Base-by-base conservation (phyloP, 2,888 invertebrate genomes). In the Sinodicranocentrus sp. region DNA sequence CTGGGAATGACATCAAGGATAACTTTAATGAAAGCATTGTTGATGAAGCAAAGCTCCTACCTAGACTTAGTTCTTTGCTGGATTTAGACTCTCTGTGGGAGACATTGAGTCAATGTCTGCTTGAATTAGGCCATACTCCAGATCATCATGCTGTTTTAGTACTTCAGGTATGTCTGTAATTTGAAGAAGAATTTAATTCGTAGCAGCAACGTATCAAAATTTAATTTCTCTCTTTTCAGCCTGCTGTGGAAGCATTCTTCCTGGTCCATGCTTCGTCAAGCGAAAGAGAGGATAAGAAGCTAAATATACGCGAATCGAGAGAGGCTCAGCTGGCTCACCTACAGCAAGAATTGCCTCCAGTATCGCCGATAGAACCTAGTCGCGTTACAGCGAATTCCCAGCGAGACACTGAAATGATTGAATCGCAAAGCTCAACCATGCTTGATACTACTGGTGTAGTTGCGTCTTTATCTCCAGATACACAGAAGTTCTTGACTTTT, bases 221-320 rank as follows among this genome's bases (percentile, higher is more conserved):
- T n/a, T n/a, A n/a, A n/a, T n/a, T 33, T 61, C 59, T 48, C 23
- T 72, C 65, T 78, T 76, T 67, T 13, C 89, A 94, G 91, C 95
- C 96, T 26, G 95, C 96, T 3, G 96, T 97, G 1, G 97, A 97
- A 91, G 96, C 96, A 13, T 97, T 97, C 92, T 97, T 97, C 92
- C 91, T 97, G 75, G 95, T 96, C 1, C 96, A 97, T 90, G 95
- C 96, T 19, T 94, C 94, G 88, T 91, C 92, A 85, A 91, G 92
- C 90, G 89, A 89, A 77, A 87, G 86, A 65, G 89, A 88, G 61
- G 88, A 88, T 44, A 89, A 88, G 76, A 88, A 86, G 33, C 84
- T 83, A 48, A 87, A 87, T 57, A 80, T 88, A 0, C 82, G 87
- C 48, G 90, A 90, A 85, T 87, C 89, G 1, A 87, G 90, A 43